Percentiles rank a stretch among this genome's conserved stretches.
phyloP scores from a whole-genome alignment of 2,888 invertebrate species.

The Brenthis hecate region DNA sequence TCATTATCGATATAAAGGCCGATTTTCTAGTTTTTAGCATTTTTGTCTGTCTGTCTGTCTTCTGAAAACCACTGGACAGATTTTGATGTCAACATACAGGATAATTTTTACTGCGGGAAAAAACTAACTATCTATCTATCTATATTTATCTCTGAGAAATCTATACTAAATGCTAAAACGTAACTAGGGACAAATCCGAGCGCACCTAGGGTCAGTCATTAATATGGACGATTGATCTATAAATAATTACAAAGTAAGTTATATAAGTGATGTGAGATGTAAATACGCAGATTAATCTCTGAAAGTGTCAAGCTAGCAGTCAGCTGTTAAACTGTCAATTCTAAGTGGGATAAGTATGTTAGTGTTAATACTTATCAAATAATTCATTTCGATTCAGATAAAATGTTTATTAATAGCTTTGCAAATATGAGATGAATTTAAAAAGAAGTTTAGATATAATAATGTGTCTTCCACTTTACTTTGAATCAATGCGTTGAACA shows the following conservation, averaged over 20 bases:
- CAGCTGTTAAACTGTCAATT: constrained; percentile 20
- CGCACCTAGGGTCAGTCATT: too few species aligned
- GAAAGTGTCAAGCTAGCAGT: constrained; percentile 19
- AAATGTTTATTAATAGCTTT: constrained; percentile 1
- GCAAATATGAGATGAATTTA: neutral
- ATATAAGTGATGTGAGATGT: constrained; percentile 11
- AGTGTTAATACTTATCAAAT: neutral
- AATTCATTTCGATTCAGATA: neutral
- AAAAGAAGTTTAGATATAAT: neutral
- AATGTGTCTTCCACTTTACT: neutral
- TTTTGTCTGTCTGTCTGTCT: too few species aligned
- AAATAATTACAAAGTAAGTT: constrained; percentile 11
- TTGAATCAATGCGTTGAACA: neutral
- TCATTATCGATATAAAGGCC: too few species aligned
- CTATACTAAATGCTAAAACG: too few species aligned
- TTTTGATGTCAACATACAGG: too few species aligned
- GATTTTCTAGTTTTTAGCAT: too few species aligned
- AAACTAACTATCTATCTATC: too few species aligned
- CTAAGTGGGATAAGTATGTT: constrained; percentile 13
- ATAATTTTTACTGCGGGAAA: too few species aligned
- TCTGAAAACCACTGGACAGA: too few species aligned
- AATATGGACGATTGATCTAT: constrained; percentile 9
- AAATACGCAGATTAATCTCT: constrained; percentile 20
- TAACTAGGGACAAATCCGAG: too few species aligned
- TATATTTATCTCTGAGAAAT: too few species aligned